Percentiles rank a stretch among this genome's conserved stretches.
Evolutionary conservation across 2,888 invertebrate genomes (phyloP).

Genomic region (Allygus modestus): DNA sequence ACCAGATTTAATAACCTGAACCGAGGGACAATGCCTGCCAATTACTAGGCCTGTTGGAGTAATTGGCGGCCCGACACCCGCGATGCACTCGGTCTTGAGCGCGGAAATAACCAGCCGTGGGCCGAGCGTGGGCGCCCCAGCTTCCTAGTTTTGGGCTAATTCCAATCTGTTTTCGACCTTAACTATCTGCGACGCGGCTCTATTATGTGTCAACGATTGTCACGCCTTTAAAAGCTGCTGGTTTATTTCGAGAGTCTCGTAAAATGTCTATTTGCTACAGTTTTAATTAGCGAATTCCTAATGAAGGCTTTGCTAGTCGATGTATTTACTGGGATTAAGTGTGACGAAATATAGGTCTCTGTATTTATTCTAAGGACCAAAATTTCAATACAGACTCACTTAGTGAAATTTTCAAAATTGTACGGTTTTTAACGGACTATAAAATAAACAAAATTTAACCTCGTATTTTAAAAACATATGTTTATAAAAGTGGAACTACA

Average conservation of each 20-base stretch:
- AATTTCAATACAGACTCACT: too few species aligned
- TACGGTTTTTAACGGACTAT: too few species aligned
- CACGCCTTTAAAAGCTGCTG: constrained; percentile 5
- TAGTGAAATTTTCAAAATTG: too few species aligned
- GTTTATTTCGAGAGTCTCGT: constrained; percentile 9
- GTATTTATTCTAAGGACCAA: too few species aligned
- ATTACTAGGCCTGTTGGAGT: constrained; percentile 29
- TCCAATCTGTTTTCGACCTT: constrained; percentile 25
- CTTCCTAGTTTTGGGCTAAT: constrained; percentile 52
- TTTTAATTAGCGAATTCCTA: not conserved
- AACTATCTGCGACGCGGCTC: constrained; percentile 30
- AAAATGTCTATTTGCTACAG: not conserved
- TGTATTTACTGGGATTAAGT: too few species aligned
- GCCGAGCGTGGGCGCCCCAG: not conserved
- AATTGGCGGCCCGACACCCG: not conserved
- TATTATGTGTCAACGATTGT: constrained; percentile 24
- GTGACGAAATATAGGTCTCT: too few species aligned
- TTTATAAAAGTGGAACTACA: too few species aligned
- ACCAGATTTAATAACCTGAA: not conserved
- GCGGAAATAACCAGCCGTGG: constrained; percentile 29
- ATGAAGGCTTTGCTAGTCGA: not conserved
- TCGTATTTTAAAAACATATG: too few species aligned
- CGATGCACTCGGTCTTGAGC: constrained; percentile 4
- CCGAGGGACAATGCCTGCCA: constrained; percentile 18
- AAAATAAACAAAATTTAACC: too few species aligned